These are phyloP conservation scores for Neomonachus schauinslandi DNA, from an alignment of 2,113 vertebrate species.

Conservation along the genomic window DNA sequence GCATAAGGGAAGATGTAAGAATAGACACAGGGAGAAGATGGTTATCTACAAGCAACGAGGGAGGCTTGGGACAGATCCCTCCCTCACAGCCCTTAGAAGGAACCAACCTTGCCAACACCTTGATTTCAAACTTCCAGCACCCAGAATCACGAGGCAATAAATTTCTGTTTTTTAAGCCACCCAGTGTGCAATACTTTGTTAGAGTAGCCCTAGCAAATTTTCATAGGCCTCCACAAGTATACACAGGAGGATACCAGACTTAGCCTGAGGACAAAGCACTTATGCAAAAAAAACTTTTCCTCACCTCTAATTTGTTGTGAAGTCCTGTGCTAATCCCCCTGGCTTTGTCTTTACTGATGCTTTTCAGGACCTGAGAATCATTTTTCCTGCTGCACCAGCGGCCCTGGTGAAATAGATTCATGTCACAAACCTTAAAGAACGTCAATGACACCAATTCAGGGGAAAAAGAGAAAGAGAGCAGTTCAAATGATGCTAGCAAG, in stretches of 20 bases:
- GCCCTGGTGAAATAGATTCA: not conserved
- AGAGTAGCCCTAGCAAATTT: not conserved
- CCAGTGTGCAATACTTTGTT: not conserved
- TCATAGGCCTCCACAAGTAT: not conserved
- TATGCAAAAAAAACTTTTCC: not conserved
- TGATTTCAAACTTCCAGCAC: not conserved
- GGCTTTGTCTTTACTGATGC: not conserved
- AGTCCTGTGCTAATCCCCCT: not conserved
- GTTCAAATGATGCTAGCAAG: not conserved
- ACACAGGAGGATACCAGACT: not conserved
- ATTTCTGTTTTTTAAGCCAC: not conserved
- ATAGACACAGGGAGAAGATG: not conserved
- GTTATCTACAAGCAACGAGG: not conserved
- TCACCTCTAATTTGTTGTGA: not conserved
- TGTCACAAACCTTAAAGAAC: not conserved
- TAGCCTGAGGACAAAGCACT: not conserved
- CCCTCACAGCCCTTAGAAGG: not conserved
- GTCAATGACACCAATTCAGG: not conserved
- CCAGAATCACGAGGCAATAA: not conserved
- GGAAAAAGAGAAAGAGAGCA: not conserved
- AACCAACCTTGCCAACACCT: not conserved
- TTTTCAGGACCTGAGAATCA: not conserved
- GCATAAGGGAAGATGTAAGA: not conserved
- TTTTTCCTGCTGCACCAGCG: not conserved
- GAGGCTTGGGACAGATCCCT: not conserved